Percentiles rank a stretch among this genome's conserved stretches.
Conservation (phyloP, 2,113 vertebrate species). For the Tenrec ecaudatus region DNA sequence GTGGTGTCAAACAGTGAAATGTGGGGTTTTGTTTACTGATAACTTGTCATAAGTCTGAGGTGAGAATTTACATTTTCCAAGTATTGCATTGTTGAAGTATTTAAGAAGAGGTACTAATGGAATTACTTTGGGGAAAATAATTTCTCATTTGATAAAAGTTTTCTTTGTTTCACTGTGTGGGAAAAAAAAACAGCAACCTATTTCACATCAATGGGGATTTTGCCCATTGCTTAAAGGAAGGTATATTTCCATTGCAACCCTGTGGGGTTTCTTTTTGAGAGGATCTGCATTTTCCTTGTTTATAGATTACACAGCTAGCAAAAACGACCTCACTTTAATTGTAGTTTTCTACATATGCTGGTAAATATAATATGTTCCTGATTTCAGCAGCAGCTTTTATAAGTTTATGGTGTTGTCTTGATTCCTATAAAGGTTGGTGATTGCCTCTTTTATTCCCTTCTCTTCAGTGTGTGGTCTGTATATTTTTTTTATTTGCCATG, state of each 20-base stretch:
- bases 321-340: conserved; percentile 62
- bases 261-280: conserved; percentile 38
- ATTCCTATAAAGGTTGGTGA: conserved; percentile 2
- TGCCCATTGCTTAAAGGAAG: conserved; percentile 67
- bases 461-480: background rate
- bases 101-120: conserved; percentile 31
- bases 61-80: conserved; percentile 63
- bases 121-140: conserved; percentile 70
- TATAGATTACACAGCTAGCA: conserved; percentile 64
- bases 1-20: conserved; percentile 77
- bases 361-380: conserved; percentile 27
- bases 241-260: conserved; percentile 45
- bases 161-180: conserved; percentile 81
- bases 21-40: conserved; percentile 62
- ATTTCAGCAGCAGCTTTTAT: conserved; percentile 1
- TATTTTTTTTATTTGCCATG: conserved; percentile 31
- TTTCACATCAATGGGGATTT: conserved; percentile 77
- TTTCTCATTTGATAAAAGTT: conserved; percentile 72
- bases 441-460: background rate
- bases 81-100: conserved; percentile 58
- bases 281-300: conserved; percentile 51
- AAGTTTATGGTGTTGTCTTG: conserved; percentile 18
- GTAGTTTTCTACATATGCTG: conserved; percentile 38
- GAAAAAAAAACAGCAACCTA: conserved; percentile 57
- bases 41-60: conserved; percentile 65